phyloP scores from a whole-genome alignment of 2,797 vertebrate species.

The Chelmon rostratus region DNA sequence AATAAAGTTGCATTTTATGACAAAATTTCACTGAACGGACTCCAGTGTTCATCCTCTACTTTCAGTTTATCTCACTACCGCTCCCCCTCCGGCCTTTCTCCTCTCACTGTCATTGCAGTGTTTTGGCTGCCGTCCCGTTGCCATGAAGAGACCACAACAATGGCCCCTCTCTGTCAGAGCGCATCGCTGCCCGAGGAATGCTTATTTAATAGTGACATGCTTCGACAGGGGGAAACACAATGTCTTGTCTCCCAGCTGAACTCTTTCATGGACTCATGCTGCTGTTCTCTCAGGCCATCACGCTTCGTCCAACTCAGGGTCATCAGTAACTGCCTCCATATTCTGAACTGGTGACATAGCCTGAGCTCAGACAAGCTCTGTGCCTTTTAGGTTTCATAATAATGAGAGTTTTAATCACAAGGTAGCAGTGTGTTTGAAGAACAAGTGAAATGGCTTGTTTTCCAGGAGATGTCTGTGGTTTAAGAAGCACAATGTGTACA shows the following conservation, averaged over 20 bases:
- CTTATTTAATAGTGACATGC: slow-evolving; percentile 77
- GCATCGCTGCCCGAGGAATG: slow-evolving; percentile 73
- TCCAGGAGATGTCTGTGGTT: slow-evolving; percentile 9
- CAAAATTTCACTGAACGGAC: slow-evolving; percentile 13
- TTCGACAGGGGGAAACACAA: slow-evolving; percentile 69
- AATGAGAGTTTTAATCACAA: slow-evolving; percentile 24
- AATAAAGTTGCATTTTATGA: slow-evolving; percentile 16
- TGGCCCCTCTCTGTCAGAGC: slow-evolving; percentile 76
- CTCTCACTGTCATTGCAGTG: slow-evolving; percentile 71
- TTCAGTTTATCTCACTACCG: slow-evolving; percentile 45
- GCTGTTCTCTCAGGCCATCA: slow-evolving; percentile 29
- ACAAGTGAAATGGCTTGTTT: slow-evolving; percentile 12
- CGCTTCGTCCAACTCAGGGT: slow-evolving; percentile 45
- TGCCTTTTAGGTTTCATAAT: slow-evolving; percentile 4
- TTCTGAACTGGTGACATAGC: slow-evolving; percentile 47
- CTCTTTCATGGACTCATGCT: slow-evolving; percentile 59
- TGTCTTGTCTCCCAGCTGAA: slow-evolving; percentile 67
- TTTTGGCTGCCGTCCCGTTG: slow-evolving; percentile 78
- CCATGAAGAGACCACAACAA: slow-evolving; percentile 80
- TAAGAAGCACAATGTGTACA: slow-evolving; percentile 28
- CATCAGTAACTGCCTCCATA: slow-evolving; percentile 46
- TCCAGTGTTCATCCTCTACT: slow-evolving; percentile 41
- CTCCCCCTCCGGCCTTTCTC: slow-evolving; percentile 26
- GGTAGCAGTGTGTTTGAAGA: not conserved
- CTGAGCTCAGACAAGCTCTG: slow-evolving; percentile 34